Evolutionary conservation across 2,888 invertebrate genomes (phyloP), one percentile per base, ranked within the genome.

Genomic region (Agrotis segetum): DNA sequence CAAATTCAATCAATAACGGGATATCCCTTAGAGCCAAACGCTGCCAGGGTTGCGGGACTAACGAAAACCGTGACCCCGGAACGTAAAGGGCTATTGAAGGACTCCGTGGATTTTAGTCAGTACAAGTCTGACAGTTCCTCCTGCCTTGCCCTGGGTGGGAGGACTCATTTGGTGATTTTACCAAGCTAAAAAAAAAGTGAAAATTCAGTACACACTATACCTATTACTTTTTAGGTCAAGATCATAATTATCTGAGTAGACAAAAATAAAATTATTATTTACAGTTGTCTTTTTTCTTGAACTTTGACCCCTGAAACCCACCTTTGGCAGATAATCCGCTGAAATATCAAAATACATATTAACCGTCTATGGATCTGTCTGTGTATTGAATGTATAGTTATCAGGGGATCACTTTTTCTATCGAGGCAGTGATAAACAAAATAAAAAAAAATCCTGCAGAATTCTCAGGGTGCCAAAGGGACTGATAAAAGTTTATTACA

Each of bases 311-410:
- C 62, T 34, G 29, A 74, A 76, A 71, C 63, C 61, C 64, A 70
- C 49, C 60, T 72, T 72, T 67, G 29, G 34, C 24, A 70, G 29
- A 74, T 76, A 74, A 70, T 72, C 66, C 50, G 63, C 55, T 59
- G 50, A 55, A 72, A 74, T 72, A 81, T 67, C 65, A 68, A 67
- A 81, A 69, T 29, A 75, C 59, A 66, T 67, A 75, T 69, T 61
- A 74, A 71, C 60, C 46, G 50, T 79, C 74, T 79, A 79, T 79
- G 84, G 70, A 71, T 77, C 81, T 82, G 76, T 82, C 79, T 65
- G 34, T 50, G 34, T 56, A 60, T 63, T 74, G 68, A 77, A 71
- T 68, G 58, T 70, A 66, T 77, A 64, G 82, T 77, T 70, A 63
- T 66, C 84, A 40, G 14, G 84, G 77, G 83, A 84, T 66, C 56